Base-by-base conservation (phyloP, 2,888 invertebrate genomes). In the Tetragonisca angustula region DNA sequence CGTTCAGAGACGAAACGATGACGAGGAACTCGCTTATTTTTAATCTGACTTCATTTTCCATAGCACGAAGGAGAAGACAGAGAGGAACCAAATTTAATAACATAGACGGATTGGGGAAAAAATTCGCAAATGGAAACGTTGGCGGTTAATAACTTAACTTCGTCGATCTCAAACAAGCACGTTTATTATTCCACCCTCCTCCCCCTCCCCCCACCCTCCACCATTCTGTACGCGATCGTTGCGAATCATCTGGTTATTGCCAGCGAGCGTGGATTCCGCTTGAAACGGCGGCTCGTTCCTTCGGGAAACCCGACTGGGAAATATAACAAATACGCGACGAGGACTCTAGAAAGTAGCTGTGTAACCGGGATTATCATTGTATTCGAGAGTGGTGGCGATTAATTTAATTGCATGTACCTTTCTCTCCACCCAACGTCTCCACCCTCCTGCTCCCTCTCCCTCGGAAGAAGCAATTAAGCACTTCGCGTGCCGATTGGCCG, bases 401-500 rank as follows among this genome's bases (percentile, higher is more conserved):
- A 88, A 88, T 86, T 88, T 88, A 88, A 88, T 88, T 87, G 88
- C 88, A 85, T 83, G 82, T 84, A 86, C 85, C 86, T 84, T 85
- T 83, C 79, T 62, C 83, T 64, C 76, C 70, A 50, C 75, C 72
- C 24, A 54, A 67, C 61, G 49, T 54, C 27, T 62, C 78, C 61
- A 62, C 50, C 36, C 69, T 49, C 11, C 70, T 43, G 54, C 69
- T 68, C 36, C 69, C 27, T 61, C 62, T 65, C 62, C 76, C 83
- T 76, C 75, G 83, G 83, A 86, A 89, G 87, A 87, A 87, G 90
- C 91, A 92, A 92, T 93, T 92, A 92, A 90, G 90, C 89, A 89
- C 93, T 93, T 87, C 82, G 89, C 81, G 84, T 87, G 89, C 90
- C 90, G 90, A 92, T 92, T 92, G 91, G 89, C 88, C 87, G 88